Percentiles rank a stretch among this genome's conserved stretches.
These are phyloP conservation scores for Stegodyphus dumicola DNA, from an alignment of 1,140 invertebrate genomes.

Conservation along the genomic window DNA sequence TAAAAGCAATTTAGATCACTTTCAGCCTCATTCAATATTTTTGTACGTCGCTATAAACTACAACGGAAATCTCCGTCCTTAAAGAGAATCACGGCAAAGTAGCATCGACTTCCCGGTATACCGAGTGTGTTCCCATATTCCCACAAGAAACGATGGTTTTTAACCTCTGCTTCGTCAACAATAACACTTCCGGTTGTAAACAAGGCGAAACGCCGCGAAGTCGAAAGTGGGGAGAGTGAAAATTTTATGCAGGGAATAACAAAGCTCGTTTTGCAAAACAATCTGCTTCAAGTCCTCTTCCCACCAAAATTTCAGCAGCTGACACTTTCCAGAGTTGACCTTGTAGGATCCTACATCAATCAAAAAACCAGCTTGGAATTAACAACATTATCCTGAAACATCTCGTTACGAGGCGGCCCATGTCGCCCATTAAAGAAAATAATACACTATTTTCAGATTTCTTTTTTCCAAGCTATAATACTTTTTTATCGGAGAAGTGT, in stretches of 20 bases:
- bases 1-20: too few relatives aligned
- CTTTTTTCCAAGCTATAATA: too few relatives aligned
- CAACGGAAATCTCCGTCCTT: background rate
- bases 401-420: too few relatives aligned
- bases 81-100: background rate
- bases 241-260: slow-evolving; percentile 15
- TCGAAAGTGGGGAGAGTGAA: slow-evolving; percentile 46
- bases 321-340: background rate
- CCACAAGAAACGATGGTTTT: background rate
- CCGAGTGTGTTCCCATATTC: background rate
- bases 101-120: background rate
- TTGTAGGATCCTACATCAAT: background rate
- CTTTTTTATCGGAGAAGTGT: too few relatives aligned
- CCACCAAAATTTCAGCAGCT: background rate
- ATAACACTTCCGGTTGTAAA: slow-evolving; percentile 60
- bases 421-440: background rate
- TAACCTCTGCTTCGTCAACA: slow-evolving; percentile 24
- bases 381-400: background rate
- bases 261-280: slow-evolving; percentile 18
- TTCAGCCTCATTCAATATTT: too few relatives aligned
- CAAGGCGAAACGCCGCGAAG: slow-evolving; percentile 44
- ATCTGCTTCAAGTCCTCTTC: background rate
- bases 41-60: background rate
- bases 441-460: background rate
- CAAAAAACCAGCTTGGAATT: background rate